A percentile compares a stretch with the other conserved stretches of the same genome.
Evolutionary conservation across 2,113 vertebrate species (phyloP).

Genomic region (Amazona guildingii): DNA sequence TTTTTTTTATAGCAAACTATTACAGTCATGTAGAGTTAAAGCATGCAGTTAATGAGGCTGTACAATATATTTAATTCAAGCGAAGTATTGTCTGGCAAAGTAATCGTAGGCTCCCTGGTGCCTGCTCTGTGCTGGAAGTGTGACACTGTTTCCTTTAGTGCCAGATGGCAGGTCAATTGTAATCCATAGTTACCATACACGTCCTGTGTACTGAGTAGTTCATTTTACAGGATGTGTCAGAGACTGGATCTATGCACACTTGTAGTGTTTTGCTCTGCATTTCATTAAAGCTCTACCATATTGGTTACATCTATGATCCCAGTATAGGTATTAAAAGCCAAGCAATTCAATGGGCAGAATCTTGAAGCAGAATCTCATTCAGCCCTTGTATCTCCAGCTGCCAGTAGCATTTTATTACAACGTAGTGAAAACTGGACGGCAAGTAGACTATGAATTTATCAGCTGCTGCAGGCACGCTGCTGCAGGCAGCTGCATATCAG

Average conservation of each 20-base stretch:
- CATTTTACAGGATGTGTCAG: background rate
- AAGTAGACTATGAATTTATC: background rate
- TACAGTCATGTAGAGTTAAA: background rate
- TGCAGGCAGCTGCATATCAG: conserved; percentile 2
- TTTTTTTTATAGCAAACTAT: background rate
- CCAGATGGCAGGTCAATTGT: background rate
- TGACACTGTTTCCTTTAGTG: background rate
- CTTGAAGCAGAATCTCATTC: background rate
- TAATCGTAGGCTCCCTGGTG: background rate
- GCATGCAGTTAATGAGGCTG: background rate
- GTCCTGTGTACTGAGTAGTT: background rate
- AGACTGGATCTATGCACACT: background rate
- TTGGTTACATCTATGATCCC: background rate
- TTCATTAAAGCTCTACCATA: background rate
- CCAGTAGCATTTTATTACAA: background rate
- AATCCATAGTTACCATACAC: background rate
- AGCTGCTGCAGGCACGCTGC: background rate
- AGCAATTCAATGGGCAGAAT: background rate
- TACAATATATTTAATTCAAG: background rate
- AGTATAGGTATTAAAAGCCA: background rate
- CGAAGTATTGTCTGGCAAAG: background rate
- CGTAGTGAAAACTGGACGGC: background rate
- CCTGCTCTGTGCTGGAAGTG: background rate
- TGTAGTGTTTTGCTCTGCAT: background rate
- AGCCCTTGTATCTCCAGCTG: background rate